Base-by-base conservation (phyloP, 2,888 invertebrate species). In the Cephus spinipes region DNA sequence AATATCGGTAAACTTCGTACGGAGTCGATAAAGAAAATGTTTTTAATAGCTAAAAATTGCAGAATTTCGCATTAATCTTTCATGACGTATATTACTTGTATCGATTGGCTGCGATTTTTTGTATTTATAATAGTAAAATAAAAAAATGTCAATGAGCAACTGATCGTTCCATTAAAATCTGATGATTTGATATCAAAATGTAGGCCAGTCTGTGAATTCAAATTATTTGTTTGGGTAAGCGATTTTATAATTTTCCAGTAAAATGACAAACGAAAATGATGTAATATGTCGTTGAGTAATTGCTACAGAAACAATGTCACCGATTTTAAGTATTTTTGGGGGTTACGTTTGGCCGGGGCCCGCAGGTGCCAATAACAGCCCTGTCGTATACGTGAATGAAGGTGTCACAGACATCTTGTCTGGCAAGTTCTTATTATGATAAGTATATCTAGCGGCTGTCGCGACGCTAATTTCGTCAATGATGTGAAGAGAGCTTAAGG, bases 331-430 rank as follows among this genome's bases (percentile, higher is more conserved):
- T 35, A 35, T 9, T 55, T 55, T 55, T 23, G 55, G 9, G 23
- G 23, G 9, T 23, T 55, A 55, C 6, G 55, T 6, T 55, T 55
- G 15, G 0, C 23, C 6, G 55, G 55, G 23, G 55, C 55, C 55
- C 23, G 2, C 55, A 9, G 55, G 55, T 55, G 23, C 23, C 0
- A 55, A 23, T 23, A 23, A 55, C 55, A 55, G 55, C 23, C 55
- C 55, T 55, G 55, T 23, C 15, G 55, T 55, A 55, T 23, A 55
- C 55, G 55, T 78, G 75, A 78, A 78, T 75, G 78, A 78, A 76
- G 75, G 71, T 78, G 78, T 78, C 75, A 78, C 71, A 75, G 78
- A 78, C 78, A 75, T 36, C 31, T 32, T 40, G 78, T 78, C 78
- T 78, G 78, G 75, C 75, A 75, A 76, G 12, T 68, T 40, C 71